Conservation (phyloP, 1,140 invertebrate species). For the Apis mellifera region Amel_HAv3.1 CM009935.2:6578501-6579000, state of each 20-base stretch:
- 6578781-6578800: slow-evolving; percentile 95
- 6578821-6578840: slow-evolving; percentile 85
- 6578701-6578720: slow-evolving; percentile 98
- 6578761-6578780: slow-evolving; percentile 95
- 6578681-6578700: slow-evolving; percentile 97
- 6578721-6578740: slow-evolving; percentile 91
- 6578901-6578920: slow-evolving; percentile 54
- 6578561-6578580: slow-evolving; percentile 32
- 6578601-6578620: slow-evolving; percentile 16
- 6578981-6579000: slow-evolving; percentile 84
- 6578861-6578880: slow-evolving; percentile 60
- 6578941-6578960: slow-evolving; percentile 85
- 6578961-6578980: slow-evolving; percentile 86
- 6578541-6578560: slow-evolving; percentile 43
- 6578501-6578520: slow-evolving; percentile 20
- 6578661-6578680: slow-evolving; percentile 8
- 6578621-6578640: background rate
- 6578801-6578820: slow-evolving; percentile 89
- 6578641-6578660: background rate
- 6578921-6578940: slow-evolving; percentile 38
- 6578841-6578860: slow-evolving; percentile 65
- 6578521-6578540: slow-evolving; percentile 20
- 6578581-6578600: background rate
- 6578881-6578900: slow-evolving; percentile 73
- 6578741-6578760: slow-evolving; percentile 95